Conservation (phyloP, 1,140 invertebrate species). For the Drosophila rhopaloa region DNA sequence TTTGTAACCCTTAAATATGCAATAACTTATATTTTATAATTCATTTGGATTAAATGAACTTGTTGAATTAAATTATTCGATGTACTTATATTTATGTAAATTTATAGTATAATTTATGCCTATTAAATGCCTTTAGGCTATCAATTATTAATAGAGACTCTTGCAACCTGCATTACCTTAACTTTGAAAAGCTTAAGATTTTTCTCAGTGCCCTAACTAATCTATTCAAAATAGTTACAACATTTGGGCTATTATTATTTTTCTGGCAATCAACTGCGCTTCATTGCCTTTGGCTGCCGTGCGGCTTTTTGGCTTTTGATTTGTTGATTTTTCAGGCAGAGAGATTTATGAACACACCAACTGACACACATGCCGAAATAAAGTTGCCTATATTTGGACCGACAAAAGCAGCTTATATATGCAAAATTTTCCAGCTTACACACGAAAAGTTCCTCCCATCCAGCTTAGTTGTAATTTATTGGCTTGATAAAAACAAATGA, state of each 20-base stretch:
- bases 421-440: slow-evolving; percentile 70
- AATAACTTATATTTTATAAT: no score
- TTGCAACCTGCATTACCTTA: no score
- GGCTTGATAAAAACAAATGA: slow-evolving; percentile 73
- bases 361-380: slow-evolving; percentile 5
- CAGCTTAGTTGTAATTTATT: slow-evolving; percentile 69
- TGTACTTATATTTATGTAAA: no score
- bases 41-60: no score
- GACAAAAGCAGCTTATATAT: slow-evolving; percentile 75
- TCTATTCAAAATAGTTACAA: slow-evolving; percentile 12
- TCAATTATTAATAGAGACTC: no score
- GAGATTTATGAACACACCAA: slow-evolving; percentile 54
- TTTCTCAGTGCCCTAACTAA: neutral
- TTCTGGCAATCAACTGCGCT: slow-evolving; percentile 67
- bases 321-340: slow-evolving; percentile 64
- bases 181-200: no score
- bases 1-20: no score
- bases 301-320: slow-evolving; percentile 47
- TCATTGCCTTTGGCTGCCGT: slow-evolving; percentile 44
- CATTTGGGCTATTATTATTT: slow-evolving; percentile 37
- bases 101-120: no score
- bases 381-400: slow-evolving; percentile 50
- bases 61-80: no score
- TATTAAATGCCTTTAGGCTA: no score
- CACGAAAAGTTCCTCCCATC: slow-evolving; percentile 14